Evolutionary conservation across 92 coral and sea anemone genomes (phyloP).

Genomic region (Siderastrea siderea): DNA sequence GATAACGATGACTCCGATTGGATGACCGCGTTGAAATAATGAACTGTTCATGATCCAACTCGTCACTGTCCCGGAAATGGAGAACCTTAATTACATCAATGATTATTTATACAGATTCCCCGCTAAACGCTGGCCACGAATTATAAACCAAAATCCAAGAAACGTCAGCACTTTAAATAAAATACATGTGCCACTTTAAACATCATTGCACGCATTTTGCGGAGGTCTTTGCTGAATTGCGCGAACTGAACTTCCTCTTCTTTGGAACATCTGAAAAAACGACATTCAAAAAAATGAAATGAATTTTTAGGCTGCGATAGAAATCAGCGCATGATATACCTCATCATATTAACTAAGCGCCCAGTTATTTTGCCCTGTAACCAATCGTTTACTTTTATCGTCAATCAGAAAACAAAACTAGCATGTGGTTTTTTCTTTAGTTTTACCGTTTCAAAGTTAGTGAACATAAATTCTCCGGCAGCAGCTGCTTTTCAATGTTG

Average conservation of each 20-base stretch:
- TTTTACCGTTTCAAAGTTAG: not conserved
- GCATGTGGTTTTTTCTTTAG: not conserved
- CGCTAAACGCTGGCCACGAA: not conserved
- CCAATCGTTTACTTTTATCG: not conserved
- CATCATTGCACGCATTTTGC: not conserved
- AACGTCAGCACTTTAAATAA: not conserved
- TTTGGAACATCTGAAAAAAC: not conserved
- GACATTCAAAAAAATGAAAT: not conserved
- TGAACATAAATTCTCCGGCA: too few species aligned
- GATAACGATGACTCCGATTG: not conserved
- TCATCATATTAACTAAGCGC: not conserved
- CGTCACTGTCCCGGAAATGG: not conserved
- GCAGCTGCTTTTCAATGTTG: too few species aligned
- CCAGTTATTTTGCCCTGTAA: not conserved
- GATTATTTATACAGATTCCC: not conserved
- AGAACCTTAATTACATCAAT: constrained; percentile 2
- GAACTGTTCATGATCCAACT: not conserved
- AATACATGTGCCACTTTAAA: not conserved
- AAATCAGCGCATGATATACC: not conserved
- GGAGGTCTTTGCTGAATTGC: not conserved
- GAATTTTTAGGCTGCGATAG: constrained; percentile 3
- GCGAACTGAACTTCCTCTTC: not conserved
- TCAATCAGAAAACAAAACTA: constrained; percentile 2
- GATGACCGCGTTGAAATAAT: constrained; percentile 17
- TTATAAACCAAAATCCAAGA: not conserved